phyloP scores from a whole-genome alignment of 2,888 invertebrate genomes.

The Drosophila acutilabella region DNA sequence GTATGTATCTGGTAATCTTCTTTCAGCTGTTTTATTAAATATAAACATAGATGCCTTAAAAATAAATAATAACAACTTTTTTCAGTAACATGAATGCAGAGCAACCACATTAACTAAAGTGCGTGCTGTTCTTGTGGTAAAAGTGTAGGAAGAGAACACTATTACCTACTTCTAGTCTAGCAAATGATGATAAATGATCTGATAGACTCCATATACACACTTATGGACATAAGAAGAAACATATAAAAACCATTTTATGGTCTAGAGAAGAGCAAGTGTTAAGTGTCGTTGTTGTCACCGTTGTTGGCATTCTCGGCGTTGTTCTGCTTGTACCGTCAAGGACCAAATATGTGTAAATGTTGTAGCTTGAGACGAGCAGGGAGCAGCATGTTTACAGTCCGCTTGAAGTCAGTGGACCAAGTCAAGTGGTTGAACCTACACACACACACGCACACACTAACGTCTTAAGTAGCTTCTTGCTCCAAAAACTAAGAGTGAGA shows the following conservation, averaged over 20 bases:
- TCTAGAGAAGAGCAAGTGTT: conserved; percentile 47
- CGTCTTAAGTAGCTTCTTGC: conserved; percentile 41
- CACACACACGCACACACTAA: conserved; percentile 4
- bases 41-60: too few relatives aligned
- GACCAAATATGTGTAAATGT: conserved; percentile 37
- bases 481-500: neutral
- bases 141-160: neutral
- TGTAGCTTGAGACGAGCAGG: conserved; percentile 20
- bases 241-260: conserved; percentile 40
- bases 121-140: too few relatives aligned
- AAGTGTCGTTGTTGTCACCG: conserved; percentile 35
- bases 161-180: conserved; percentile 28
- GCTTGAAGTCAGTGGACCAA: conserved; percentile 30
- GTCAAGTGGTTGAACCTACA: conserved; percentile 51
- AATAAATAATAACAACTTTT: too few relatives aligned
- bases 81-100: too few relatives aligned
- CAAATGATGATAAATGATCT: conserved; percentile 52
- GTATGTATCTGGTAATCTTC: too few relatives aligned
- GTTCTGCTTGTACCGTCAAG: conserved; percentile 26
- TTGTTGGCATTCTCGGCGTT: conserved; percentile 1
- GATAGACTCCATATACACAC: conserved; percentile 10
- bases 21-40: too few relatives aligned
- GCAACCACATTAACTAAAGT: too few relatives aligned
- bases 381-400: conserved; percentile 31
- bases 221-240: conserved; percentile 11